Conservation (phyloP, 1,140 invertebrate genomes). For the Brachionus manjavacas region DNA sequence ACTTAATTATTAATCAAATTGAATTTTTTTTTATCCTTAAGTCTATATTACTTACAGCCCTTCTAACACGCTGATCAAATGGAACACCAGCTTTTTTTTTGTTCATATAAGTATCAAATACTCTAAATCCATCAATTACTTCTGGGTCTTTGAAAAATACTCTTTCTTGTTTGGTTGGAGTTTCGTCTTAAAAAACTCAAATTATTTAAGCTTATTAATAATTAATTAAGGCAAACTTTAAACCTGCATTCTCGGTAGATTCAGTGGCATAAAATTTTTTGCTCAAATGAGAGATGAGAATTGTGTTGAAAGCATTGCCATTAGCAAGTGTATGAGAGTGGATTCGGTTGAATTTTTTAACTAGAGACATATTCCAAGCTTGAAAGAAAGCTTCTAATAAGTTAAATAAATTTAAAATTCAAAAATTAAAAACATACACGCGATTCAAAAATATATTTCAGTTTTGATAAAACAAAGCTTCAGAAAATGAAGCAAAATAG, state of each 20-base stretch:
- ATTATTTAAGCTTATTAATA: neutral
- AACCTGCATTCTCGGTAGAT: slow-evolving; percentile 7
- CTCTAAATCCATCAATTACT: slow-evolving; percentile 32
- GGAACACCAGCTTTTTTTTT: neutral
- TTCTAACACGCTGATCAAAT: neutral
- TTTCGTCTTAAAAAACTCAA: neutral
- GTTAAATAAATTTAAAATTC: slow-evolving; percentile 11
- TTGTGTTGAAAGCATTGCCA: neutral
- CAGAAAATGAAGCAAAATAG: neutral
- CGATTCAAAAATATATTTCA: neutral
- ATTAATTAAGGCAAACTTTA: neutral
- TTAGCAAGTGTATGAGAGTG: neutral
- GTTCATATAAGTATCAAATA: slow-evolving; percentile 39
- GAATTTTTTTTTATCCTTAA: neutral
- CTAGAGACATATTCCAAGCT: slow-evolving; percentile 21
- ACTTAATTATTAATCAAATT: neutral
- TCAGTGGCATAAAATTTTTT: slow-evolving; percentile 15
- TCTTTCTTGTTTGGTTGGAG: slow-evolving; percentile 7
- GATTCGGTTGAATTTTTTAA: neutral
- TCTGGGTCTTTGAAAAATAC: slow-evolving; percentile 32
- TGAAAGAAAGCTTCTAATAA: neutral
- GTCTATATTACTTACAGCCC: neutral
- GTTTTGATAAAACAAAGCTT: neutral
- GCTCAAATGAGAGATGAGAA: slow-evolving; percentile 3
- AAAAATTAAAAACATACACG: slow-evolving; percentile 34